Conservation (phyloP, 1,140 invertebrate genomes). For the Drosophila quadrilineata region DNA sequence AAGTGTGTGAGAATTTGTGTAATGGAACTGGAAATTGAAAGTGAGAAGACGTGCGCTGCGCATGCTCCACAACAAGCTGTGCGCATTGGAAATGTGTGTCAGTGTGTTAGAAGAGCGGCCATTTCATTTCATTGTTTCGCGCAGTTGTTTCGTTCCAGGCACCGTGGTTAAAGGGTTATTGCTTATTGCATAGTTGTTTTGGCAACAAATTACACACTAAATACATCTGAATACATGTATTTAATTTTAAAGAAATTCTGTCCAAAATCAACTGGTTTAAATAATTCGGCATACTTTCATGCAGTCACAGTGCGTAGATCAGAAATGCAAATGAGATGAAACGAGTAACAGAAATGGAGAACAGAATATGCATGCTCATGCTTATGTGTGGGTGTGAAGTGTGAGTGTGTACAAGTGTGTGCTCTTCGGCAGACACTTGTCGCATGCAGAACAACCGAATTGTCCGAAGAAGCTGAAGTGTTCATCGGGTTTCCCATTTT, state of each 20-base stretch:
- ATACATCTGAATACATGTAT: too few species aligned
- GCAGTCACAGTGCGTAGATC: too few species aligned
- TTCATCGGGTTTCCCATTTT: constrained; percentile 12
- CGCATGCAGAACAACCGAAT: constrained; percentile 71
- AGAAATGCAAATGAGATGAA: too few species aligned
- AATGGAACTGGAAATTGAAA: constrained; percentile 40
- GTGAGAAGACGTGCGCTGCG: constrained; percentile 9
- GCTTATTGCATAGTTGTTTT: background rate
- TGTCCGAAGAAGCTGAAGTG: background rate
- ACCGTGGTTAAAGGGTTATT: constrained; percentile 49
- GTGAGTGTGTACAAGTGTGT: too few species aligned
- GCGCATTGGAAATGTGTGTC: constrained; percentile 75
- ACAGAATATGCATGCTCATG: background rate
- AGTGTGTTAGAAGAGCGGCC: constrained; percentile 60
- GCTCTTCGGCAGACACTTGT: constrained; percentile 54
- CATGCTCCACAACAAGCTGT: constrained; percentile 22
- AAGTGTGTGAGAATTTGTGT: background rate
- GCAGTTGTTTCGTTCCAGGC: constrained; percentile 15
- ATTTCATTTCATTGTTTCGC: constrained; percentile 47
- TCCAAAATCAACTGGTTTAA: too few species aligned
- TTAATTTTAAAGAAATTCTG: too few species aligned
- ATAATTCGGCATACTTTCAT: too few species aligned
- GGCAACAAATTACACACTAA: too few species aligned
- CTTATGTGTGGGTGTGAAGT: background rate
- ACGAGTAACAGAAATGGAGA: background rate